A percentile compares a stretch with the other conserved stretches of the same genome.
These are phyloP conservation scores for Rhopalosiphum maidis DNA, from an alignment of 1,140 invertebrate genomes.

Conservation along the genomic window DNA sequence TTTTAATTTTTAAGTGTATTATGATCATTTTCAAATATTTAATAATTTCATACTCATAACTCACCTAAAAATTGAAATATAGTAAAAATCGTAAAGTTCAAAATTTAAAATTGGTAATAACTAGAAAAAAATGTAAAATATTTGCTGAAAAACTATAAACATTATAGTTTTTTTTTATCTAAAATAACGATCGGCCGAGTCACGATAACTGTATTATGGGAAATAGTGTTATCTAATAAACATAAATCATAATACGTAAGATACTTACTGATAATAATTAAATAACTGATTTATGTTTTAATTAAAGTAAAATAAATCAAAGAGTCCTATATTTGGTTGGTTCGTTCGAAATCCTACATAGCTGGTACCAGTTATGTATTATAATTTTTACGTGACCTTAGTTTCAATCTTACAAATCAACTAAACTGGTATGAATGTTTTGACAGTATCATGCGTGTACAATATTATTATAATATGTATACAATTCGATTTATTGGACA, in stretches of 20 bases:
- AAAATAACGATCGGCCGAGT: neutral
- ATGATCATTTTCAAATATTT: too few species aligned
- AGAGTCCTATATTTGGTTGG: neutral
- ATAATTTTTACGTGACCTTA: constrained; percentile 5
- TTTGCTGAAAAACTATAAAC: neutral
- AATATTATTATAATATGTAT: neutral
- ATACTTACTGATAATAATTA: neutral
- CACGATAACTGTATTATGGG: neutral
- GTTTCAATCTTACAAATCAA: constrained; percentile 18
- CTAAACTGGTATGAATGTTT: constrained; percentile 34
- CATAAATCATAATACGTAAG: neutral
- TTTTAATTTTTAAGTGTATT: too few species aligned
- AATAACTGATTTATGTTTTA: neutral
- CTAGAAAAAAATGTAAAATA: neutral
- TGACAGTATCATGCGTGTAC: constrained; percentile 11
- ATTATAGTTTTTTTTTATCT: neutral
- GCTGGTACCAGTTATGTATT: neutral
- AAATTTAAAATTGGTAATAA: neutral
- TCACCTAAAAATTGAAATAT: too few species aligned
- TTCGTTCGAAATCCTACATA: neutral
- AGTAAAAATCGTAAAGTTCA: too few species aligned
- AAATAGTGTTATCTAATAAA: neutral
- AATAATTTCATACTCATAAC: too few species aligned
- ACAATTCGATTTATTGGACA: constrained; percentile 42
- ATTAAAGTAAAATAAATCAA: constrained; percentile 1